phyloP scores from a whole-genome alignment of 2,113 vertebrate species.

The Apodemus speciosus region DNA sequence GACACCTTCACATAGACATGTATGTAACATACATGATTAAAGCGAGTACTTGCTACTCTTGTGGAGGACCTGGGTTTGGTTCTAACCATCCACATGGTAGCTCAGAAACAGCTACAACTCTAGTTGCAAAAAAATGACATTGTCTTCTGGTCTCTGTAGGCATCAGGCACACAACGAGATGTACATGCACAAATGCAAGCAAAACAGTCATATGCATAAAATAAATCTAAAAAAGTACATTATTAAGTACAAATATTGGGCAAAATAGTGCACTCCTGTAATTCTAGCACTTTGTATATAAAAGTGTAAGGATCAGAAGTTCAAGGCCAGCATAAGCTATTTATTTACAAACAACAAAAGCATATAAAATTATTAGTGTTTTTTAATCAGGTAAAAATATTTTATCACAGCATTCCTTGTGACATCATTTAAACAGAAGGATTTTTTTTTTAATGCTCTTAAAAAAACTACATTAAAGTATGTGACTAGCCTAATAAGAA shows the following conservation, averaged over 20 bases:
- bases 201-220: not conserved
- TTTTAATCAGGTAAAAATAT: not conserved
- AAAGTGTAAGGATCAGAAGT: not conserved
- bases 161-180: not conserved
- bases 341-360: not conserved
- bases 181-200: not conserved
- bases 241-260: not conserved
- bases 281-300: not conserved
- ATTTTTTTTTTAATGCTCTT: not conserved
- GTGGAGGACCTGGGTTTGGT: not conserved
- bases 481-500: not conserved
- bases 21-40: not conserved
- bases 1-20: not conserved
- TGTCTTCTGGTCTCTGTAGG: not conserved
- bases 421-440: not conserved
- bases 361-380: not conserved
- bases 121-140: not conserved
- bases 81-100: not conserved
- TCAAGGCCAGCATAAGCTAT: not conserved
- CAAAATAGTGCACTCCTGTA: not conserved
- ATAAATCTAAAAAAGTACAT: not conserved
- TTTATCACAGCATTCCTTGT: not conserved
- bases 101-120: not conserved
- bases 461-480: not conserved
- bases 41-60: not conserved